A percentile compares a stretch with the other conserved stretches of the same genome.
phyloP scores from a whole-genome alignment of 2,797 vertebrate species.

The Tadarida brasiliensis region DNA sequence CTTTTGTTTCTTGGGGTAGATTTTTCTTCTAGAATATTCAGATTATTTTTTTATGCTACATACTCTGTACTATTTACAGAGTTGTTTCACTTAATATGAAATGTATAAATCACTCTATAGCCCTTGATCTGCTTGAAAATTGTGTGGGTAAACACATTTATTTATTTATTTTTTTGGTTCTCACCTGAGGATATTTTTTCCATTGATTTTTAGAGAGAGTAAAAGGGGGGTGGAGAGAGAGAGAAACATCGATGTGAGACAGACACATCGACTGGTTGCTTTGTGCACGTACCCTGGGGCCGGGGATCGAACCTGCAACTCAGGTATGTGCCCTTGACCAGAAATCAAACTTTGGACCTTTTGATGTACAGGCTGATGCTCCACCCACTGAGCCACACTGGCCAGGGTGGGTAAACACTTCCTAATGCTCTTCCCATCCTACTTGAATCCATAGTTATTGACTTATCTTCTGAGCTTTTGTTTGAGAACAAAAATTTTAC shows the following conservation, averaged over 20 bases:
- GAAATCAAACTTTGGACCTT: too few relatives aligned
- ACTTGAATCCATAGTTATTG: neutral
- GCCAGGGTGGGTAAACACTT: neutral
- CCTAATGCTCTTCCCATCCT: neutral
- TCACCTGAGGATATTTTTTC: too few relatives aligned
- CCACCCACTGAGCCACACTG: too few relatives aligned
- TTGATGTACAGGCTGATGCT: too few relatives aligned
- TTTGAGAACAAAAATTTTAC: constrained; percentile 30
- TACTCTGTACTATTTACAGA: neutral
- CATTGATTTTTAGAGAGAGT: too few relatives aligned
- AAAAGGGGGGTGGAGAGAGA: too few relatives aligned
- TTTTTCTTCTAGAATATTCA: constrained; percentile 50
- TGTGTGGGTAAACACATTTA: neutral
- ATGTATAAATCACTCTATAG: neutral
- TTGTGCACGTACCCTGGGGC: too few relatives aligned
- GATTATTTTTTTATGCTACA: neutral
- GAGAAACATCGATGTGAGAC: too few relatives aligned
- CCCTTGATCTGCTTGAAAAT: constrained; percentile 30
- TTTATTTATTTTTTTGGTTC: too few relatives aligned
- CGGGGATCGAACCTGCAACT: too few relatives aligned
- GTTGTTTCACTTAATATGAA: neutral
- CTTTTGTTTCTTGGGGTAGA: neutral
- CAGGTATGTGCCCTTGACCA: too few relatives aligned
- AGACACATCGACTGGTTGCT: too few relatives aligned
- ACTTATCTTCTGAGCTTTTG: constrained; percentile 18